Percentiles rank a stretch among this genome's conserved stretches.
phyloP scores from a whole-genome alignment of 2,888 invertebrate species.

The Agrotis segetum region DNA sequence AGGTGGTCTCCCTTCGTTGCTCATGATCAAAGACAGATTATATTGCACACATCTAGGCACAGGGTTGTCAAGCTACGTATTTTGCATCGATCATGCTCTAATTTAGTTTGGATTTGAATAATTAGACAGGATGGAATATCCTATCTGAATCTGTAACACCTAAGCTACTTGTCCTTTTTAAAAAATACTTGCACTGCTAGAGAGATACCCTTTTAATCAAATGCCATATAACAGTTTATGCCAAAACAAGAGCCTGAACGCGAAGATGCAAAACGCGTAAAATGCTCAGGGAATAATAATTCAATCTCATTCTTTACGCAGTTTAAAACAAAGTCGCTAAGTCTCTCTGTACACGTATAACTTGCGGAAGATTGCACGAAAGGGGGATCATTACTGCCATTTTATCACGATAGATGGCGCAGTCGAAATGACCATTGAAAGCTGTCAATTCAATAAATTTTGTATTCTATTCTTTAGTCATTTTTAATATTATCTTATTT shows the following conservation, averaged over 20 bases:
- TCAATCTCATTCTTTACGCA: neutral
- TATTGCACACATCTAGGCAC: slow-evolving; percentile 71
- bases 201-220: neutral
- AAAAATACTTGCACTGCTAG: neutral
- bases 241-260: neutral
- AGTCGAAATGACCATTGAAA: no score
- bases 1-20: slow-evolving; percentile 84
- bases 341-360: no score
- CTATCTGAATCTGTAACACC: neutral
- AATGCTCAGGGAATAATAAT: neutral
- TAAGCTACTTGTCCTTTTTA: neutral
- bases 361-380: no score
- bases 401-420: no score
- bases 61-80: slow-evolving; percentile 71
- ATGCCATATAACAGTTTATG: neutral
- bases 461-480: no score
- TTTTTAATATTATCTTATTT: no score
- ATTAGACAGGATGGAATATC: neutral
- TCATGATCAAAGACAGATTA: slow-evolving; percentile 80
- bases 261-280: neutral
- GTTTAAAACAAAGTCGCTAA: no score
- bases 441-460: no score
- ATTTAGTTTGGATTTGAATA: neutral
- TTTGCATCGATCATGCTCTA: neutral
- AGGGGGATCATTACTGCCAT: no score